Evolutionary conservation across 2,797 vertebrate species (phyloP).

Genomic region (Melopsittacus undulatus): DNA sequence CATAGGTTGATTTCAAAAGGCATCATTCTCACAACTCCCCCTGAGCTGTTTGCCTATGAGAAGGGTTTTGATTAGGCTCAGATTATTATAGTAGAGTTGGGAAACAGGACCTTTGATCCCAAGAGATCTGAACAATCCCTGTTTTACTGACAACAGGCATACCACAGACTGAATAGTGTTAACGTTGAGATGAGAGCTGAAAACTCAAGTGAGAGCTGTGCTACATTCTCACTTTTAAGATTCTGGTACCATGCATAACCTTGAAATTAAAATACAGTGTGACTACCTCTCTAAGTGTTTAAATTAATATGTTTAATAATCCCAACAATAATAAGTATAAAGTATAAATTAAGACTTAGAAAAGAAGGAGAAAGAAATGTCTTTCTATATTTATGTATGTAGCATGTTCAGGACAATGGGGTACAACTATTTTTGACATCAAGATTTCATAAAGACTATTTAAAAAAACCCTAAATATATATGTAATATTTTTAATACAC

Average conservation of each 20-base stretch:
- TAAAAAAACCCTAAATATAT: not conserved
- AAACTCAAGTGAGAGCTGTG: constrained; percentile 43
- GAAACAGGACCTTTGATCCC: constrained; percentile 52
- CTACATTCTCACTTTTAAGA: constrained; percentile 37
- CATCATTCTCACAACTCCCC: not conserved
- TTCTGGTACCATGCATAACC: constrained; percentile 30
- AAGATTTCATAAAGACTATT: not conserved
- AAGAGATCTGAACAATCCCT: constrained; percentile 46
- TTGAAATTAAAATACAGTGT: constrained; percentile 55
- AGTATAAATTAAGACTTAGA: not conserved
- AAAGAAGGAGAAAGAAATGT: not conserved
- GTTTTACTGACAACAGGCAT: constrained; percentile 41
- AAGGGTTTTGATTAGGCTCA: constrained; percentile 32
- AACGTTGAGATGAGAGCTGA: constrained; percentile 49
- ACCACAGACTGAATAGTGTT: constrained; percentile 37
- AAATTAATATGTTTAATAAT: constrained; percentile 27
- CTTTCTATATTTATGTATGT: not conserved
- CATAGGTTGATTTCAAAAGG: constrained; percentile 19
- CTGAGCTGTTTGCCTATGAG: constrained; percentile 7
- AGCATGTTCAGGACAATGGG: not conserved
- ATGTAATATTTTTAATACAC: not conserved
- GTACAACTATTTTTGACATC: not conserved
- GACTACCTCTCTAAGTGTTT: constrained; percentile 18
- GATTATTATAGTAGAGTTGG: constrained; percentile 9
- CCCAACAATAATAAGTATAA: not conserved